Evolutionary conservation across 2,888 invertebrate species (phyloP).

Genomic region (Epirrita christyi): DNA sequence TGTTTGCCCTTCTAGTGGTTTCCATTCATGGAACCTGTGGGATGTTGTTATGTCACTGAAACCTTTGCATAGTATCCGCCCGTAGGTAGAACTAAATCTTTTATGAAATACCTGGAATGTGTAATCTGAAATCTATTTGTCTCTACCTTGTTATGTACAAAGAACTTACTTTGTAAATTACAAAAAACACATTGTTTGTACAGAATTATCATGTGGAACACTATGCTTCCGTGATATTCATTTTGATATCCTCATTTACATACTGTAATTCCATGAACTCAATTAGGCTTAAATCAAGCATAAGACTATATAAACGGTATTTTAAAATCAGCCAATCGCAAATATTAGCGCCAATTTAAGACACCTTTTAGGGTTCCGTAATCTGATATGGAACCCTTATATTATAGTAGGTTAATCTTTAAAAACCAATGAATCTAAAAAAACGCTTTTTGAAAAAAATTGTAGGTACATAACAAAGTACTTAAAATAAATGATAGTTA

Average conservation of each 20-base stretch:
- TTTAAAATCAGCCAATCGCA: constrained; percentile 10
- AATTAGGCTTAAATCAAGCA: constrained; percentile 35
- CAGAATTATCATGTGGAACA: not conserved
- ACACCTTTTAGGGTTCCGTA: too few relatives aligned
- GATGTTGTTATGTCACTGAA: constrained; percentile 18
- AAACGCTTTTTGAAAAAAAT: too few relatives aligned
- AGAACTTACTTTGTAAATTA: too few relatives aligned
- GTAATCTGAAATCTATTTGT: not conserved
- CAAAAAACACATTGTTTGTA: not conserved
- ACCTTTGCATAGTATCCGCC: not conserved
- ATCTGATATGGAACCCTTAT: too few relatives aligned
- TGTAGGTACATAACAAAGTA: too few relatives aligned
- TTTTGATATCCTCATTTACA: constrained; percentile 23
- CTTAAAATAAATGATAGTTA: too few relatives aligned
- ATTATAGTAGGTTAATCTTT: too few relatives aligned
- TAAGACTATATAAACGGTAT: constrained; percentile 30
- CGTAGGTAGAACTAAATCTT: not conserved
- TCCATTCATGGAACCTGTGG: constrained; percentile 59
- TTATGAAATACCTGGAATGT: not conserved
- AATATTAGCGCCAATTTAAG: constrained; percentile 15
- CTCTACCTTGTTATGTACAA: too few relatives aligned
- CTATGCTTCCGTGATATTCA: constrained; percentile 21
- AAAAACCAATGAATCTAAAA: too few relatives aligned
- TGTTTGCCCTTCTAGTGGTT: constrained; percentile 52
- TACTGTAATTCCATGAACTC: constrained; percentile 15